Percentiles rank a stretch among this genome's conserved stretches.
phyloP scores from a whole-genome alignment of 2,797 vertebrate species.

The Gouania willdenowi region DNA sequence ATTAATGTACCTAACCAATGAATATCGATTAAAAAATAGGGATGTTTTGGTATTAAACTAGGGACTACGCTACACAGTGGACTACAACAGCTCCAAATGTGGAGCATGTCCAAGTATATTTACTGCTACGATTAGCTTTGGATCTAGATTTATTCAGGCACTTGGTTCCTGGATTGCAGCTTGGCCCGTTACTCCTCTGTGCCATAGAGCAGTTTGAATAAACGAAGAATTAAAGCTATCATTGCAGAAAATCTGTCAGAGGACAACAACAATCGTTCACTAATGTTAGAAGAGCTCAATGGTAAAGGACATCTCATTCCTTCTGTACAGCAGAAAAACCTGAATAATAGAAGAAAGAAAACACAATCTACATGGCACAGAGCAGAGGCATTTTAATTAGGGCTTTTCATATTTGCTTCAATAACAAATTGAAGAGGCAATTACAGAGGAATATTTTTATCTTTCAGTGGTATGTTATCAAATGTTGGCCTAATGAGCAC shows the following conservation, averaged over 20 bases:
- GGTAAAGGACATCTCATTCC: constrained; percentile 1
- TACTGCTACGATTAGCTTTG: constrained; percentile 3
- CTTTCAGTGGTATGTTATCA: constrained; percentile 10
- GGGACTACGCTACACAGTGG: too few relatives aligned
- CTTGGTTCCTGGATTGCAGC: constrained; percentile 11
- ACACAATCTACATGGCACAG: background rate
- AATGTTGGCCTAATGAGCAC: constrained; percentile 25
- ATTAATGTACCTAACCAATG: too few relatives aligned
- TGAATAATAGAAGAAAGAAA: constrained; percentile 7
- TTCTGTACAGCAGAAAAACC: constrained; percentile 9
- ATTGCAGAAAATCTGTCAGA: constrained; percentile 21
- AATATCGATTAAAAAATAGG: too few relatives aligned
- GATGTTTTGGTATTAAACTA: too few relatives aligned
- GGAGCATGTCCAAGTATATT: constrained; percentile 16
- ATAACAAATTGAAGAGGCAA: constrained; percentile 25
- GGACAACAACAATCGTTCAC: constrained; percentile 26
- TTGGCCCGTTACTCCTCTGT: constrained; percentile 1
- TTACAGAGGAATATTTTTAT: constrained; percentile 30
- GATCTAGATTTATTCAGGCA: constrained; percentile 16
- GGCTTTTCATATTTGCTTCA: constrained; percentile 21
- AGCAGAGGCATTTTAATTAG: constrained; percentile 29
- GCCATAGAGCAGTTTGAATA: constrained; percentile 22
- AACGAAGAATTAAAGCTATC: constrained; percentile 20
- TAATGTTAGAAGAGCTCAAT: constrained; percentile 9
- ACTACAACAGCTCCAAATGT: too few relatives aligned